A percentile compares a stretch with the other conserved stretches of the same genome.
These are phyloP conservation scores for Petrolisthes manimaculis DNA, from an alignment of 2,888 invertebrate species.

Conservation along the genomic window DNA sequence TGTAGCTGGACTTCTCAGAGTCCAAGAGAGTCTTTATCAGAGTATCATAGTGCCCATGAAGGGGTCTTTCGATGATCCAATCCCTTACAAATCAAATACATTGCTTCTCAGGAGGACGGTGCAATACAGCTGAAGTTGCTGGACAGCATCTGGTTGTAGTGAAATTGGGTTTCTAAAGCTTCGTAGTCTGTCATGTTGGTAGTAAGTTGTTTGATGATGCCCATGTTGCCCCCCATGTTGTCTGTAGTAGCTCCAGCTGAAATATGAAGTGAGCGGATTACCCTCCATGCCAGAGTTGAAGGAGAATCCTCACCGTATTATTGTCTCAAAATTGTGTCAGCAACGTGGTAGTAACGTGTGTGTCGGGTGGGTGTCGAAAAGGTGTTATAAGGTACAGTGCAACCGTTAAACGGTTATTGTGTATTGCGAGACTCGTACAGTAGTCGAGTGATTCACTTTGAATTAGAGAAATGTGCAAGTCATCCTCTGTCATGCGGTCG, in stretches of 20 bases:
- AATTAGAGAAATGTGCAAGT: too few relatives aligned
- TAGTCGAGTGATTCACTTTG: background rate
- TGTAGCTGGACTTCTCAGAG: background rate
- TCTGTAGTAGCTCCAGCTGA: too few relatives aligned
- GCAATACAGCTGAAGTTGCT: background rate
- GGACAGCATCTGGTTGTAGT: background rate
- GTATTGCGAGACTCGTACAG: background rate
- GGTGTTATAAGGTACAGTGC: background rate
- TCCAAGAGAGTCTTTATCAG: background rate
- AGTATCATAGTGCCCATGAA: background rate
- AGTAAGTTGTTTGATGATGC: background rate
- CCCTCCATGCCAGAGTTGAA: background rate
- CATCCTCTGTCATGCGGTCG: too few relatives aligned
- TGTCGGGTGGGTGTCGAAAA: background rate
- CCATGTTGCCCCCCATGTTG: background rate
- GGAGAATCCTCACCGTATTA: background rate
- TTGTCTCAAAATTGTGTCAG: background rate
- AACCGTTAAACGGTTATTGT: background rate
- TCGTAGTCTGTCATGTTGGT: background rate
- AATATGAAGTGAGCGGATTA: background rate
- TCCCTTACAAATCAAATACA: background rate
- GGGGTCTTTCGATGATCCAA: background rate
- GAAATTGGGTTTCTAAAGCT: background rate
- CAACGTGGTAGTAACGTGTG: background rate
- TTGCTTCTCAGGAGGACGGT: background rate